Evolutionary conservation across 2,888 invertebrate species (phyloP).

Genomic region (Myathropa florea): DNA sequence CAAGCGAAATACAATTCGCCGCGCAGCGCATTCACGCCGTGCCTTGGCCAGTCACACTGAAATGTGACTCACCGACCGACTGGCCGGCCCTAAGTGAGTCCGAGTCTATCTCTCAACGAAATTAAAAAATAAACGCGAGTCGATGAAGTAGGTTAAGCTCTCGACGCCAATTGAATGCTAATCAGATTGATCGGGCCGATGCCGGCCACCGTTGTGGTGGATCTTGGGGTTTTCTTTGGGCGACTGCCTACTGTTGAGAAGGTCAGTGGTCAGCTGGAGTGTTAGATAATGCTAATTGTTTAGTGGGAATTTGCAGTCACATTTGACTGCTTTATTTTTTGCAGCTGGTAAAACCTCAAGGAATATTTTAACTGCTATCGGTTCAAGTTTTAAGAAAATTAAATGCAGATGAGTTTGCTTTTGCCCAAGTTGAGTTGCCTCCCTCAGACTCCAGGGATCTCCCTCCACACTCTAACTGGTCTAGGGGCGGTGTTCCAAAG

Average conservation of each 20-base stretch:
- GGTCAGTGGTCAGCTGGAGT: conserved; percentile 9
- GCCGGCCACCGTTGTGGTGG: neutral
- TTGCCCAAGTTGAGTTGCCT: too few species aligned
- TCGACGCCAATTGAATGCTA: conserved; percentile 45
- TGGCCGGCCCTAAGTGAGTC: neutral
- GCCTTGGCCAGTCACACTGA: neutral
- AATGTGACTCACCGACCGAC: neutral
- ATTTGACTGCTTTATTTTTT: too few species aligned
- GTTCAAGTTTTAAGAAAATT: too few species aligned
- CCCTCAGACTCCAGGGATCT: too few species aligned
- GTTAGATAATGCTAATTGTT: neutral
- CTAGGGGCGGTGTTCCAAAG: too few species aligned
- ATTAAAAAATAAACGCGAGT: neutral
- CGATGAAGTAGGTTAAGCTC: conserved; percentile 53
- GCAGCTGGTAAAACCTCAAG: too few species aligned
- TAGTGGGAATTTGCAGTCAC: too few species aligned
- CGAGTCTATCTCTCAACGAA: neutral
- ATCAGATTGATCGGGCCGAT: conserved; percentile 22
- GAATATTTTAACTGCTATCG: too few species aligned
- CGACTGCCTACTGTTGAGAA: neutral
- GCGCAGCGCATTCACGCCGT: neutral
- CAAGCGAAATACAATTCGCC: neutral
- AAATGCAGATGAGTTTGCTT: too few species aligned
- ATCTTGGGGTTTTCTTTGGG: neutral
- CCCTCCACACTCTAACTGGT: too few species aligned